A percentile compares a stretch with the other conserved stretches of the same genome.
phyloP scores from a whole-genome alignment of 2,888 invertebrate species.

The Panopea generosa region DNA sequence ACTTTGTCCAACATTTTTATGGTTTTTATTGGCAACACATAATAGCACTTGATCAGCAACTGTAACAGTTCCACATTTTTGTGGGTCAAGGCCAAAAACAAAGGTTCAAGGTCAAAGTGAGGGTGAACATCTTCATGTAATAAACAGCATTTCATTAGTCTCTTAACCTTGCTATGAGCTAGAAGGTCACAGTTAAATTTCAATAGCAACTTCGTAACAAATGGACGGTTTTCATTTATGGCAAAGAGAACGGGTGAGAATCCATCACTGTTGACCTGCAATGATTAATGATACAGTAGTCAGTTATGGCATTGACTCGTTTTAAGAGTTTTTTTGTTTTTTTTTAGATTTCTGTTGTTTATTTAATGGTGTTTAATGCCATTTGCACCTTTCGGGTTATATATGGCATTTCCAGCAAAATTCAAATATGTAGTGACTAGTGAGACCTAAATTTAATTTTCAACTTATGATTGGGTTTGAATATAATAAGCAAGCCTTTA shows the following conservation, averaged over 20 bases:
- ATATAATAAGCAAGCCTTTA: no score
- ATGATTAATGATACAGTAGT: slow-evolving; percentile 7
- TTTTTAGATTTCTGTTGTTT: no score
- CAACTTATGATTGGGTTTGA: no score
- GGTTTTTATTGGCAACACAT: slow-evolving; percentile 68
- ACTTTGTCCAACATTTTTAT: slow-evolving; percentile 75
- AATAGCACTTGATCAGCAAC: slow-evolving; percentile 77
- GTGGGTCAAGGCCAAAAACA: slow-evolving; percentile 81
- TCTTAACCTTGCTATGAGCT: slow-evolving; percentile 71
- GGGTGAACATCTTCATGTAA: slow-evolving; percentile 81
- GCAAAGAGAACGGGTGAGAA: slow-evolving; percentile 80
- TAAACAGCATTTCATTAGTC: slow-evolving; percentile 76
- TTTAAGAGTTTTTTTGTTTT: no score
- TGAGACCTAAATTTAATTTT: no score
- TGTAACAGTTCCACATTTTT: slow-evolving; percentile 79
- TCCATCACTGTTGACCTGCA: slow-evolving; percentile 80
- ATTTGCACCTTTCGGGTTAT: no score
- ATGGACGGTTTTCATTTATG: slow-evolving; percentile 73
- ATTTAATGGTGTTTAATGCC: no score
- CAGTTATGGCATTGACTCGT: no score
- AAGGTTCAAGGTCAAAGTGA: slow-evolving; percentile 82
- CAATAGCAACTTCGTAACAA: slow-evolving; percentile 75
- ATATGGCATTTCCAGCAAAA: no score
- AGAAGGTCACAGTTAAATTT: slow-evolving; percentile 81
- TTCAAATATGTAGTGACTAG: no score